Evolutionary conservation across 2,797 vertebrate genomes (phyloP).

Genomic region (Neomorphus geoffroyi): DNA sequence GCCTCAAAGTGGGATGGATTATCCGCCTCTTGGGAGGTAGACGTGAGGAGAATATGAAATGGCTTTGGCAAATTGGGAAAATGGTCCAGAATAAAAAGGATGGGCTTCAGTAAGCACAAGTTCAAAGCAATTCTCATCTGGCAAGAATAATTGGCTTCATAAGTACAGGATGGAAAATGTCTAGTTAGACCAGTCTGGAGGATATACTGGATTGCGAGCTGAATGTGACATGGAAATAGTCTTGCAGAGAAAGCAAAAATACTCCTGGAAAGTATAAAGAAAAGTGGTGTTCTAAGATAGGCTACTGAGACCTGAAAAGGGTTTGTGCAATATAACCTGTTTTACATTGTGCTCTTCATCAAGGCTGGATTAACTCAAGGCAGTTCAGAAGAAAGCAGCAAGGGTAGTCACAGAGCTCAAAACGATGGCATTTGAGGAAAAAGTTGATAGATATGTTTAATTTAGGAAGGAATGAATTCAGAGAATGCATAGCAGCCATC

Average conservation of each 20-base stretch:
- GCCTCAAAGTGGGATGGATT: neutral
- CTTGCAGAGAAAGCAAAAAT: neutral
- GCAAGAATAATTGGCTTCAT: neutral
- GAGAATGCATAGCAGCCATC: neutral
- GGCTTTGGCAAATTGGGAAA: neutral
- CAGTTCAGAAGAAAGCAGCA: neutral
- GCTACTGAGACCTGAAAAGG: neutral
- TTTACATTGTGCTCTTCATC: accelerated
- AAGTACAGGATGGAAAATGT: neutral
- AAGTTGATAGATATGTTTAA: accelerated
- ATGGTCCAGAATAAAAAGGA: neutral
- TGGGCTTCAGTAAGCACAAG: neutral
- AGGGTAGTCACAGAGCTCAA: neutral
- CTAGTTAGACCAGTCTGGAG: neutral
- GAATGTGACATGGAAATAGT: accelerated
- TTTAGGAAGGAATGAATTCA: neutral
- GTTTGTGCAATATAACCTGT: accelerated
- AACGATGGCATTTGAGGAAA: neutral
- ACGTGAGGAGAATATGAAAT: neutral
- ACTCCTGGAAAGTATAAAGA: neutral
- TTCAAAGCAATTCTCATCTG: neutral
- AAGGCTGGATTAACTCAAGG: neutral
- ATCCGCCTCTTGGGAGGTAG: neutral
- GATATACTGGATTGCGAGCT: neutral
- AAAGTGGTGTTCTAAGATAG: neutral